Evolutionary conservation across 2,797 vertebrate species (phyloP), one percentile per base, ranked within the genome.

Genomic region (Tympanoctomys barrerae): DNA sequence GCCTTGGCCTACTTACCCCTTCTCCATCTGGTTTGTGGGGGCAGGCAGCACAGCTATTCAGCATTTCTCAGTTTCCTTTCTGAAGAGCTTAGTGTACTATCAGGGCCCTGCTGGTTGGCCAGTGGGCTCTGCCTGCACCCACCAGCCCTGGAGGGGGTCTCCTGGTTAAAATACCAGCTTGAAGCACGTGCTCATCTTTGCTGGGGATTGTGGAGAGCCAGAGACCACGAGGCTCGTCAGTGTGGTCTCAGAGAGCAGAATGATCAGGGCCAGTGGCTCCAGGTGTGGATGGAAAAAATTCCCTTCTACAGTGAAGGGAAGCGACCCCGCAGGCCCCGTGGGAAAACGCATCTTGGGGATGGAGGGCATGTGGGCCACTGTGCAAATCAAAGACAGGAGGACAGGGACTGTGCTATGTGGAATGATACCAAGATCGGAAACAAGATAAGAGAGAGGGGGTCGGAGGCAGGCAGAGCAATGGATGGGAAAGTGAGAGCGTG

Each of bases 201-300:
- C 52, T 73, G 83, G 73, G 92, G 68, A 86, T 57, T 86, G 86
- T 82, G 95, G 96, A 94, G 95, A 97, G 96, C 89, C 83, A 80
- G 91, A 54, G 94, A 95, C 93, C 93, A 80, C 87, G 81, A 73
- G 71, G 84, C 77, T 96, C 78, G 84, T 93, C 87, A 57, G 70
- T 49, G 81, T 78, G 92, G 96, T 96, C 75, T 91, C 79, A 36
- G 90, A 94, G 93, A 97, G 83, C 96, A 91, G 94, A 88, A 92
- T 52, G 83, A 97, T 97, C 86, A 33, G 77, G 73, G 96, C 80
- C 96, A 97, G 97, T 87, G 95, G 91, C 80, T 97, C 93, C 81
- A 94, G 96, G 95, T 89, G 94, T 90, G 95, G 95, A 96, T 91
- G 95, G 90, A 96, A 97, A 95, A 61, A 96, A n/a, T n/a, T n/a